phyloP scores from a whole-genome alignment of 2,113 vertebrate species.

The Bothrops jararaca region DNA sequence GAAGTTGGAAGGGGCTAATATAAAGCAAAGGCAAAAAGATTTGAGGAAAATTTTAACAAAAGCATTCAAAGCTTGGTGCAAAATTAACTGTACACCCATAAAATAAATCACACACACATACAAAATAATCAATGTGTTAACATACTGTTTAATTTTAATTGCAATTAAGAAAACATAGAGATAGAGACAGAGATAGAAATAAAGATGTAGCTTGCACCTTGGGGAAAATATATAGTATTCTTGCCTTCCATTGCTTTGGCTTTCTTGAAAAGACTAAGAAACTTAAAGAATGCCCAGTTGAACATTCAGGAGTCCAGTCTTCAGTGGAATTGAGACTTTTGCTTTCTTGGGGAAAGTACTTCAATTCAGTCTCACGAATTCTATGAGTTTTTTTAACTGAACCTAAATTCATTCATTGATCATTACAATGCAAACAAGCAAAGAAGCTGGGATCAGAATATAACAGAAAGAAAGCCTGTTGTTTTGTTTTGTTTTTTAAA shows the following conservation, averaged over 20 bases:
- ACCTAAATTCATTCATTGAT: conserved; percentile 57
- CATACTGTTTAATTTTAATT: conserved; percentile 64
- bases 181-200: background rate
- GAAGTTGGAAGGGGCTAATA: conserved; percentile 50
- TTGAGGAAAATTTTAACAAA: conserved; percentile 87
- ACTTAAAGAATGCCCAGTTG: conserved; percentile 47
- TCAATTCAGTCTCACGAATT: conserved; percentile 47
- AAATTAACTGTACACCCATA: conserved; percentile 81
- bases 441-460: conserved; percentile 46
- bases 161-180: conserved; percentile 57
- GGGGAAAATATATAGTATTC: background rate
- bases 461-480: conserved; percentile 11
- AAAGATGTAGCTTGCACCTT: background rate
- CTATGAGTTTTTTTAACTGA: conserved; percentile 59
- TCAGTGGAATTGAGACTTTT: conserved; percentile 64
- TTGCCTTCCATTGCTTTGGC: background rate
- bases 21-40: conserved; percentile 71
- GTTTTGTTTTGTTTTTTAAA: conserved; percentile 5
- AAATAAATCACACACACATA: conserved; percentile 75
- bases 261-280: conserved; percentile 36
- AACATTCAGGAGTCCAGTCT: conserved; percentile 47
- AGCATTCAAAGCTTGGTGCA: conserved; percentile 81
- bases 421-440: conserved; percentile 44
- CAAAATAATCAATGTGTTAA: conserved; percentile 41
- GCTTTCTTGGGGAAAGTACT: conserved; percentile 60